Base-by-base conservation (phyloP, 2,888 invertebrate species). In the Pammene fasciana region DNA sequence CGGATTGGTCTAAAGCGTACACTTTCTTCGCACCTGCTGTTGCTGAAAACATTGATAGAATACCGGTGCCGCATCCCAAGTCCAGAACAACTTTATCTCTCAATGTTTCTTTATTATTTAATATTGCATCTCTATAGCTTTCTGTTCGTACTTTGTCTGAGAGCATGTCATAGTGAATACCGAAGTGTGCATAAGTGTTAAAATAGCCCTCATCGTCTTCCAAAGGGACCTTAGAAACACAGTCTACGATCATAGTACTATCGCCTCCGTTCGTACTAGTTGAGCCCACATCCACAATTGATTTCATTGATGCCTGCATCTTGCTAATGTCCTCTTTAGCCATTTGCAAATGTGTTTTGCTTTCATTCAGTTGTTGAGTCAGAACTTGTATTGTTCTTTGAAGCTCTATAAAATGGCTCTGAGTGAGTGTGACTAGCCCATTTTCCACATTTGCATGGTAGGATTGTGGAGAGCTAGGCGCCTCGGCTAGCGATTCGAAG, bases 11-110 rank as follows among this genome's bases (percentile, higher is more conserved):
- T 75, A 99, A 95, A 76, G 98, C 99, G 82, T 97, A 96, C 6
- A 99, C 97, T 88, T 94, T 95, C 71, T 94, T 94, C 52, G 99
- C 99, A 36, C 99, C 99, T 26, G 99, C 98, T 81, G 97, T 95
- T 11, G 98, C 99, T 74, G 98, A 97, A 93, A 99, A 99, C 97
- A 99, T 98, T 13, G 99, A 99, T 34, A 99, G 92, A 76, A 99
- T 99, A 38, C 98, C 98, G 0, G 99, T 99, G 34, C 99, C 99
- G 88, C 99, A 99, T 45, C 99, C 99, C 67, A 99, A 95, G 92
- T 99, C 99, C 71, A 99, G 90, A 18, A 99, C 97, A 26, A 94
- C 90, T 88, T 98, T 98, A 50, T 94, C 95, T 77, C 92, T 92
- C 65, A 98, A 94, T 67, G 94, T 88, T 43, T 94, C 93, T 41